Conservation (phyloP, 2,113 vertebrate genomes). For the Macquaria australasica region DNA sequence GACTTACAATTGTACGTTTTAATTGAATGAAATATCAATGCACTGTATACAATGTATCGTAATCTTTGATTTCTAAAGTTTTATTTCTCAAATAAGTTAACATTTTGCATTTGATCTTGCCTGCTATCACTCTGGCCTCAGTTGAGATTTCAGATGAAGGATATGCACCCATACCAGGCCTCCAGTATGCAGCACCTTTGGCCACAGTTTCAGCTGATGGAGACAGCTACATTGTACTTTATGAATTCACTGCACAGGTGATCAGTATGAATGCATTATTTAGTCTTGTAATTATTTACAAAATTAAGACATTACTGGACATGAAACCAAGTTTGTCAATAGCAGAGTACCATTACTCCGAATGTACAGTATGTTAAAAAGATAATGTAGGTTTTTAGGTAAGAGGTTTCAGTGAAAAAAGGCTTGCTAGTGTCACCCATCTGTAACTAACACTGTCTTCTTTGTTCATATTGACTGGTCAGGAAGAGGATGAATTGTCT, state of each 20-base stretch:
- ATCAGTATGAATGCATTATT: neutral
- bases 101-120: neutral
- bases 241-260: constrained; percentile 75
- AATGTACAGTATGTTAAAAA: neutral
- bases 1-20: neutral
- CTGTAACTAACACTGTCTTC: constrained; percentile 15
- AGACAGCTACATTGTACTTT: constrained; percentile 68
- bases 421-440: neutral
- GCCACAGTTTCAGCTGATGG: constrained; percentile 23
- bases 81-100: neutral
- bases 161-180: constrained; percentile 73
- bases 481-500: constrained; percentile 92
- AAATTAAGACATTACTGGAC: neutral
- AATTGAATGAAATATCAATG: neutral
- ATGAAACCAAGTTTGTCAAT: neutral
- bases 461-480: constrained; percentile 42
- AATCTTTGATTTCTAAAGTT: neutral
- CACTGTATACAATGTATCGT: neutral
- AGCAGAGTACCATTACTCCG: neutral
- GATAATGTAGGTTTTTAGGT: neutral
- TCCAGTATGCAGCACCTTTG: constrained; percentile 25
- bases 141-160: constrained; percentile 56
- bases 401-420: neutral
- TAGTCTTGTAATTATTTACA: neutral
- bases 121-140: constrained; percentile 21